phyloP scores from a whole-genome alignment of 2,113 vertebrate species.

The Sula dactylatra region DNA sequence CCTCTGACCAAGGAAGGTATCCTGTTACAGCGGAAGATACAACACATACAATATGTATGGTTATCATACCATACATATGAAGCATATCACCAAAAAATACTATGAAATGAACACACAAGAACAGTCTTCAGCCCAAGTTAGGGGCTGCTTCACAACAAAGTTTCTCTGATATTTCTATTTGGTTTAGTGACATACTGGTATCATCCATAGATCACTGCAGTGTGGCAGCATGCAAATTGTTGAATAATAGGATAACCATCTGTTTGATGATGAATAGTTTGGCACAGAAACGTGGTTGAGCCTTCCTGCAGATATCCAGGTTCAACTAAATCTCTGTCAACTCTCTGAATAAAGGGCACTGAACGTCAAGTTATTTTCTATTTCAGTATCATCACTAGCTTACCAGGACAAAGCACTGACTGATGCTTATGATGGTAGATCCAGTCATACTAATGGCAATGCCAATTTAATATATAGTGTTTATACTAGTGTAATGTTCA shows the following conservation, averaged over 20 bases:
- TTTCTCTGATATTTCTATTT: neutral
- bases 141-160: neutral
- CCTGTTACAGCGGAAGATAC: neutral
- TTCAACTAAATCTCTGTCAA: conserved; percentile 38
- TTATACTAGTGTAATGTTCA: neutral
- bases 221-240: neutral
- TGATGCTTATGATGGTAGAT: neutral
- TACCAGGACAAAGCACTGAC: neutral
- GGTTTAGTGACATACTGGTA: neutral
- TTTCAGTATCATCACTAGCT: neutral
- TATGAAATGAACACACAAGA: neutral
- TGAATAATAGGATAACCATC: conserved; percentile 26
- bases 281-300: neutral
- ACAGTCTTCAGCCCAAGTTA: neutral
- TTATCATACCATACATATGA: neutral
- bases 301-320: conserved; percentile 25
- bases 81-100: neutral
- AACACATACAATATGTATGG: too few relatives aligned
- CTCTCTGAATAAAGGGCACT: conserved; percentile 34
- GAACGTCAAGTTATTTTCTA: neutral
- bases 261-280: conserved; percentile 5
- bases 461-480: neutral
- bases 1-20: neutral
- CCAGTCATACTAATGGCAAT: neutral
- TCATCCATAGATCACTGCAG: neutral